Evolutionary conservation across 2,113 vertebrate genomes (phyloP).

Genomic region (Cephalopholis sonnerati): DNA sequence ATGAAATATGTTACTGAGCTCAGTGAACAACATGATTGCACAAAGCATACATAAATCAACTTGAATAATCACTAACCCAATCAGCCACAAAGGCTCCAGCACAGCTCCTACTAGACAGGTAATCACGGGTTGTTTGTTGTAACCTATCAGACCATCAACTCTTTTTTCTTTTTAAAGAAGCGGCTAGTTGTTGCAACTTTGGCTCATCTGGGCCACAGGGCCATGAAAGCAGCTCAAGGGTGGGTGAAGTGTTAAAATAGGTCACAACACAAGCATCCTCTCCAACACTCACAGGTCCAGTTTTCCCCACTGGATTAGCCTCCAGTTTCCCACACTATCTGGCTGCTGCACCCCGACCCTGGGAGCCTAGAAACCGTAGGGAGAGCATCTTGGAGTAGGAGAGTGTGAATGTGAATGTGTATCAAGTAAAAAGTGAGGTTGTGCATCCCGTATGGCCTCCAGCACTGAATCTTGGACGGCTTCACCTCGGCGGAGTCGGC

Average conservation of each 20-base stretch:
- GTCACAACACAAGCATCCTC: slow-evolving; percentile 52
- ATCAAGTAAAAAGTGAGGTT: slow-evolving; percentile 34
- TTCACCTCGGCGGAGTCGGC: slow-evolving; percentile 49
- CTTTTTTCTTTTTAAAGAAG: slow-evolving; percentile 5
- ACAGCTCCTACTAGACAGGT: neutral
- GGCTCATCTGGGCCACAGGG: slow-evolving; percentile 47
- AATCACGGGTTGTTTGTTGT: slow-evolving; percentile 16
- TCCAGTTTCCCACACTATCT: slow-evolving; percentile 48
- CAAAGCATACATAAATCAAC: slow-evolving; percentile 49
- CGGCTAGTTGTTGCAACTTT: slow-evolving; percentile 5
- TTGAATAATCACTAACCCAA: slow-evolving; percentile 59
- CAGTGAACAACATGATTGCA: slow-evolving; percentile 49
- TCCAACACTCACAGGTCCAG: slow-evolving; percentile 43
- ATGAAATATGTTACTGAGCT: slow-evolving; percentile 45
- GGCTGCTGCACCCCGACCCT: slow-evolving; percentile 33
- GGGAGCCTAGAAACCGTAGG: slow-evolving; percentile 33
- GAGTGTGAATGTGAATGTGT: slow-evolving; percentile 13
- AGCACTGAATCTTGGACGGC: slow-evolving; percentile 61
- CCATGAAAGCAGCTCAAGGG: slow-evolving; percentile 21
- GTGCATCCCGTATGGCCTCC: slow-evolving; percentile 41
- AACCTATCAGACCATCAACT: neutral
- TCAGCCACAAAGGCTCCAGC: slow-evolving; percentile 26
- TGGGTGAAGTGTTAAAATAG: slow-evolving; percentile 54
- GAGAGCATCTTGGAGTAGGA: slow-evolving; percentile 27
- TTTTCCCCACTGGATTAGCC: slow-evolving; percentile 33